These are phyloP conservation scores for Isaurus tuberculatus DNA, from an alignment of 92 coral and sea anemone species.

Conservation along the genomic window DNA sequence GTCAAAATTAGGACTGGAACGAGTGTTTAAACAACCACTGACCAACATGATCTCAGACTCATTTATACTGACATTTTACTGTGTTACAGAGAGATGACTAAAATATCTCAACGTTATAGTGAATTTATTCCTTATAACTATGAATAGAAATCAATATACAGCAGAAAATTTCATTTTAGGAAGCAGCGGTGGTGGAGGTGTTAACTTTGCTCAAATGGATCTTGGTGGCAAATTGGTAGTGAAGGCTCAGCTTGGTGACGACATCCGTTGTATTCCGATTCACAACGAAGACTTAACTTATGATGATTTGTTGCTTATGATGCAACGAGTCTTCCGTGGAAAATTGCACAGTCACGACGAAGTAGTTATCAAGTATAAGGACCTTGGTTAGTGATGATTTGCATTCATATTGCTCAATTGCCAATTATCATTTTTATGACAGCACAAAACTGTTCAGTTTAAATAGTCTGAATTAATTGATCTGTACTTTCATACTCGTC, in stretches of 20 bases:
- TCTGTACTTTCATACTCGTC: background rate
- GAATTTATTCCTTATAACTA: background rate
- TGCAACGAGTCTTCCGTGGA: slow-evolving; percentile 97
- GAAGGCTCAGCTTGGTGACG: slow-evolving; percentile 98
- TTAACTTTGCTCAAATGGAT: slow-evolving; percentile 85
- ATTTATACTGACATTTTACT: no score
- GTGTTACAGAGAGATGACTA: background rate
- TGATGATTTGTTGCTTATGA: slow-evolving; percentile 94
- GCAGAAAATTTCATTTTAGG: slow-evolving; percentile 83
- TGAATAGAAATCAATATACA: slow-evolving; percentile 58
- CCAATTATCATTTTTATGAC: background rate
- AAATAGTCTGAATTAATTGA: background rate
- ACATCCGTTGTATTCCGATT: slow-evolving; percentile 94
- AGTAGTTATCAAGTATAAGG: slow-evolving; percentile 94
- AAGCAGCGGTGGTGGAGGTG: slow-evolving; percentile 65
- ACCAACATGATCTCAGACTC: slow-evolving; percentile 7
- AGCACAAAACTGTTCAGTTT: background rate
- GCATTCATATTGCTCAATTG: background rate
- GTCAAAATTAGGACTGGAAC: slow-evolving; percentile 7
- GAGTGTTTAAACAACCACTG: slow-evolving; percentile 20
- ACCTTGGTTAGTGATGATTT: slow-evolving; percentile 70
- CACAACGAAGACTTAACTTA: slow-evolving; percentile 99
- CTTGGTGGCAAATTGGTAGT: slow-evolving; percentile 89
- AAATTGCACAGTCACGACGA: slow-evolving; percentile 87
- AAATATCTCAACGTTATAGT: background rate